These are phyloP conservation scores for Zosterops lateralis DNA, from an alignment of 2,113 vertebrate genomes.

Conservation along the genomic window DNA sequence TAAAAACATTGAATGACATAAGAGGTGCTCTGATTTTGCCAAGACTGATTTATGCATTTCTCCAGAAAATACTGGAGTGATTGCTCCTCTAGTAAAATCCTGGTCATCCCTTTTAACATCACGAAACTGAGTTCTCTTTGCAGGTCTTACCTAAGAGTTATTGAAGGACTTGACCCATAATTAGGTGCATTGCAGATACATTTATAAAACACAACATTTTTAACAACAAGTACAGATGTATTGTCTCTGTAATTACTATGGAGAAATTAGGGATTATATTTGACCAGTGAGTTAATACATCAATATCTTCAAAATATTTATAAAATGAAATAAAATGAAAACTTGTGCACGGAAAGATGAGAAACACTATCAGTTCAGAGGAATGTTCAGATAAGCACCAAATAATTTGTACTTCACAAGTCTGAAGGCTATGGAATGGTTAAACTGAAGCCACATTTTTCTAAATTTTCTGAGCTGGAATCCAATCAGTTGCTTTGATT, in stretches of 20 bases:
- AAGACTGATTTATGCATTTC: not conserved
- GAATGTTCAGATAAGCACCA: not conserved
- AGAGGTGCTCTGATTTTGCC: not conserved
- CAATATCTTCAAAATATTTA: not conserved
- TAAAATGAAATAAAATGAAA: not conserved
- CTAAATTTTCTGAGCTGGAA: not conserved
- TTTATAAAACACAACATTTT: not conserved
- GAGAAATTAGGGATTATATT: not conserved
- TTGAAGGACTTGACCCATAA: not conserved
- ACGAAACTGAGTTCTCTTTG: not conserved
- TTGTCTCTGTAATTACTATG: not conserved
- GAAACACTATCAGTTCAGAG: not conserved
- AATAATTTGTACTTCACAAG: not conserved
- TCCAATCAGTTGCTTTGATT: not conserved
- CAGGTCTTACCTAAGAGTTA: not conserved
- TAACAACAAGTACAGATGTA: not conserved
- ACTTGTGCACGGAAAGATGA: rapidly evolving
- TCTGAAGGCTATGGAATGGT: not conserved
- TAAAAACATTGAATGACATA: not conserved
- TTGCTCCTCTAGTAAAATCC: not conserved
- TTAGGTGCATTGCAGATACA: not conserved
- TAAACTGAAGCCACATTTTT: not conserved
- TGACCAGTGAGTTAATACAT: not conserved
- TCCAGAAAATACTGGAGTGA: not conserved
- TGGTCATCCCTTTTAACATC: not conserved